phyloP scores from a whole-genome alignment of 2,888 invertebrate genomes.

The Acanthopleura granulata region DNA sequence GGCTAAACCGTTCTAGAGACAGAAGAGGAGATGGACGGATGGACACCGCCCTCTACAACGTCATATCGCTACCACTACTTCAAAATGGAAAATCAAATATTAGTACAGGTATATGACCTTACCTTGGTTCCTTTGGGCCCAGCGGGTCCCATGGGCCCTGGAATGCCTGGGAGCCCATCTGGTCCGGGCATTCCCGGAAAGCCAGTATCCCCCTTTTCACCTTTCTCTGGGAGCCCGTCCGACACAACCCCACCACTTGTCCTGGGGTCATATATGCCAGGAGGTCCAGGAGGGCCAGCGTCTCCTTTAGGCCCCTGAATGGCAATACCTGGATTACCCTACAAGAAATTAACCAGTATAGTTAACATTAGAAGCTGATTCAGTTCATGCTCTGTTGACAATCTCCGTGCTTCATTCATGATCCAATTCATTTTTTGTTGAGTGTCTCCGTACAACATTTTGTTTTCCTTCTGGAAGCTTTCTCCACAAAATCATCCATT shows the following conservation, averaged over 20 bases:
- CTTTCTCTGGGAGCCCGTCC: conserved; percentile 20
- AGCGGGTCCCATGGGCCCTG: conserved; percentile 11
- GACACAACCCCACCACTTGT: conserved; percentile 9
- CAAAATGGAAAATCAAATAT: too few relatives aligned
- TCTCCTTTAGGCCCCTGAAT: conserved; percentile 18
- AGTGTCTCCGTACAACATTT: too few relatives aligned
- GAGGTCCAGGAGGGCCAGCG: conserved; percentile 21
- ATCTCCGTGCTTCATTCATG: too few relatives aligned
- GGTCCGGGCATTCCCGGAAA: conserved; percentile 16
- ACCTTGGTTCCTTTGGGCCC: neutral
- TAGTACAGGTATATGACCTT: neutral
- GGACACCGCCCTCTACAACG: too few relatives aligned
- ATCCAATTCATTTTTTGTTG: too few relatives aligned
- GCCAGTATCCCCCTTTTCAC: conserved; percentile 21
- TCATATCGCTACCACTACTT: too few relatives aligned
- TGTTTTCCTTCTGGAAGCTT: too few relatives aligned
- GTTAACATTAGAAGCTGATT: too few relatives aligned
- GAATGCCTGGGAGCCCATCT: neutral
- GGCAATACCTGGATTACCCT: conserved; percentile 17
- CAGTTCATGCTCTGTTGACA: too few relatives aligned
- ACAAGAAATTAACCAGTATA: neutral
- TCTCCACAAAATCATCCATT: too few relatives aligned
- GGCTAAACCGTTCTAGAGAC: too few relatives aligned
- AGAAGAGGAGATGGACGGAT: too few relatives aligned
- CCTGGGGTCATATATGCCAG: conserved; percentile 13